phyloP scores from a whole-genome alignment of 2,888 invertebrate species.

The Aphidoletes aphidimyza region DNA sequence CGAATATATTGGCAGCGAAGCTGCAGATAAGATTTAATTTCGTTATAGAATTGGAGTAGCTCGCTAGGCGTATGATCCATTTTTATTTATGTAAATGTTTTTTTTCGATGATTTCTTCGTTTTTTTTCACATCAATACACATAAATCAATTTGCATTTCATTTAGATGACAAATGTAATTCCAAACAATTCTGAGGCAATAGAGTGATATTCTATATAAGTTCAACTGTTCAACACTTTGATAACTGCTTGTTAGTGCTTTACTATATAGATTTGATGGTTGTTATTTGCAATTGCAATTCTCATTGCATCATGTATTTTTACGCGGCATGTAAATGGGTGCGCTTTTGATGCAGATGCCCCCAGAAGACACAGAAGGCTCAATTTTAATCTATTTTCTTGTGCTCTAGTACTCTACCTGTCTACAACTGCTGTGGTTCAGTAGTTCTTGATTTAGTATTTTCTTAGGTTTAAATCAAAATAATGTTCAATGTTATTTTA shows the following conservation, averaged over 20 bases:
- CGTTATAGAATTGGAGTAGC: background rate
- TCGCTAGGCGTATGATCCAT: background rate
- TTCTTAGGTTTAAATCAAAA: constrained; percentile 6
- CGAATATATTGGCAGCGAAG: background rate
- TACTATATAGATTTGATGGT: background rate
- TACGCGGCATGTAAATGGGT: too few species aligned
- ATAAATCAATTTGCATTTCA: too few species aligned
- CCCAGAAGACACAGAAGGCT: background rate
- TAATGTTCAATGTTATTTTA: background rate
- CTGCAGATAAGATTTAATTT: background rate
- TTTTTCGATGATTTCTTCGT: background rate
- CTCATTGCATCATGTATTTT: background rate
- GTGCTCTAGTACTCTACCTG: background rate
- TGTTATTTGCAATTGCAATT: background rate
- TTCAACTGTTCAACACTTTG: too few species aligned
- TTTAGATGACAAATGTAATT: too few species aligned
- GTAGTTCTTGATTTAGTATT: too few species aligned
- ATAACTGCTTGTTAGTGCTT: background rate
- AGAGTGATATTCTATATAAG: too few species aligned
- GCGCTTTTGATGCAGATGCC: background rate
- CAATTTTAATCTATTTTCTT: background rate
- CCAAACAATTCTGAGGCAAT: too few species aligned
- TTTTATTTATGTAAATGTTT: background rate
- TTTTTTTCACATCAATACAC: background rate
- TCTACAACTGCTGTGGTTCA: background rate